Conservation (phyloP, 2,888 invertebrate species). For the Cybosia mesomella region DNA sequence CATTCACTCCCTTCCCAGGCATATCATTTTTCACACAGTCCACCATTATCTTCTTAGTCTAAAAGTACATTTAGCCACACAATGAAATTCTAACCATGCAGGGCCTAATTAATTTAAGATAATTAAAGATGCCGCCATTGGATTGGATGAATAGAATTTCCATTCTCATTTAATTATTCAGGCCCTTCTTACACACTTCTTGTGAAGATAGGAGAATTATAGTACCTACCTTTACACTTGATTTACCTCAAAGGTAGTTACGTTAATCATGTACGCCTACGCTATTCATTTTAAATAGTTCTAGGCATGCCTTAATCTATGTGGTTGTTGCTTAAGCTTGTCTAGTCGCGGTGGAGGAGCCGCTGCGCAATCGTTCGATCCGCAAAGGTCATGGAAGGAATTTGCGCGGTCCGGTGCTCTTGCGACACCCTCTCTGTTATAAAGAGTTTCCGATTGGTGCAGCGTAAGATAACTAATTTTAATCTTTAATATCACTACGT, state of each 20-base stretch:
- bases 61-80: not conserved
- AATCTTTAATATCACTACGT: slow-evolving; percentile 26
- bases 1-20: too few species aligned
- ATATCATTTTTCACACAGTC: too few species aligned
- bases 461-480: slow-evolving; percentile 54
- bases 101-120: too few species aligned
- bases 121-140: too few species aligned
- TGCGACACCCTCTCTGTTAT: slow-evolving; percentile 75
- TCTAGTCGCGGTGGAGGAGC: slow-evolving; percentile 80
- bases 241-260: not conserved
- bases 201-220: not conserved
- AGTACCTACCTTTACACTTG: not conserved
- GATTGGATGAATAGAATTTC: not conserved
- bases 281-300: slow-evolving; percentile 28
- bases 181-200: not conserved
- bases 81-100: not conserved
- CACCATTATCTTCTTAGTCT: too few species aligned
- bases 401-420: slow-evolving; percentile 83
- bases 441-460: slow-evolving; percentile 68
- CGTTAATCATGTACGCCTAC: not conserved
- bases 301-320: slow-evolving; percentile 71
- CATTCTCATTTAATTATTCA: not conserved
- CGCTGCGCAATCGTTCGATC: slow-evolving; percentile 84
- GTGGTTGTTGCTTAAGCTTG: slow-evolving; percentile 81
- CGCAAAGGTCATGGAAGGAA: slow-evolving; percentile 86